These are phyloP conservation scores for Lepus americanus DNA, from an alignment of 2,113 vertebrate genomes.

Conservation along the genomic window DNA sequence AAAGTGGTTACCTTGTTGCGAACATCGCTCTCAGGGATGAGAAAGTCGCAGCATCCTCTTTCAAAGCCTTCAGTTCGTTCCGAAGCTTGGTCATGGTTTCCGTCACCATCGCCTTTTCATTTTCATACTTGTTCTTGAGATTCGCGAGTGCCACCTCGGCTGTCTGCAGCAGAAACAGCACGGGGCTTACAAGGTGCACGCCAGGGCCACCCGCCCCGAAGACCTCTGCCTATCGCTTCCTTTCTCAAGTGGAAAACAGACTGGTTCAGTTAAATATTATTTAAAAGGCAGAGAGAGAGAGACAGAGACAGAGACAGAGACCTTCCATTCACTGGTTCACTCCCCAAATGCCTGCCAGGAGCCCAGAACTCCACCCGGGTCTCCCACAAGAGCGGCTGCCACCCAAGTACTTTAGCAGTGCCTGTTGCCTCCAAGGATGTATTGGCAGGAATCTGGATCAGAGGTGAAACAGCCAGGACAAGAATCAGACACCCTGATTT, in stretches of 20 bases:
- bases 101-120: constrained; percentile 98
- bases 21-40: constrained; percentile 99
- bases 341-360: too few relatives aligned
- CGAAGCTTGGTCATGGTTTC: constrained; percentile 99
- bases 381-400: too few relatives aligned
- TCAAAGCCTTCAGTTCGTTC: constrained; percentile 98
- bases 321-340: too few relatives aligned
- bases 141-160: constrained; percentile 97
- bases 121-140: constrained; percentile 99
- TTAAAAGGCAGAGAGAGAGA: too few relatives aligned
- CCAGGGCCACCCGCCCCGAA: neutral
- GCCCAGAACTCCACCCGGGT: too few relatives aligned
- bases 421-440: too few relatives aligned
- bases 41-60: constrained; percentile 99
- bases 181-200: constrained; percentile 40
- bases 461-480: too few relatives aligned
- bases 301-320: too few relatives aligned
- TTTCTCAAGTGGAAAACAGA: neutral
- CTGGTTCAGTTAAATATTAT: neutral
- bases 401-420: too few relatives aligned
- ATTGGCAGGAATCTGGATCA: too few relatives aligned
- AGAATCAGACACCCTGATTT: too few relatives aligned
- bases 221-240: neutral
- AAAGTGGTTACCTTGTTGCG: constrained; percentile 93
- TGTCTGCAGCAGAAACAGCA: constrained; percentile 89